Evolutionary conservation across 1,140 invertebrate species (phyloP).

Genomic region (Mya arenaria): DNA sequence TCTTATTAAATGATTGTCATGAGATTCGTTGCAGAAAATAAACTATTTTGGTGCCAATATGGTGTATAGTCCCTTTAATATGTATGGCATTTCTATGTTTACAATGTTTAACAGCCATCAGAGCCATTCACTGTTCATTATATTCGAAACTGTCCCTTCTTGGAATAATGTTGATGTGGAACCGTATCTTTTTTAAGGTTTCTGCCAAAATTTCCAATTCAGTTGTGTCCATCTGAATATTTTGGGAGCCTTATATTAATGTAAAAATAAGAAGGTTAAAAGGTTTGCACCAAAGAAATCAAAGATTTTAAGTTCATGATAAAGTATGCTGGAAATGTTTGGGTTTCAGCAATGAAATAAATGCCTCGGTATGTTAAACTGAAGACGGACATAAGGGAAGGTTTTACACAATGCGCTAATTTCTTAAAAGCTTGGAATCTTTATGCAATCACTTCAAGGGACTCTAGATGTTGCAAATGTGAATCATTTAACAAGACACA

Average conservation of each 20-base stretch:
- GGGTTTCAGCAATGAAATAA: slow-evolving; percentile 21
- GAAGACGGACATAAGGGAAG: not conserved
- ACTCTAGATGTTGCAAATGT: slow-evolving; percentile 11
- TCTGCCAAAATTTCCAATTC: not conserved
- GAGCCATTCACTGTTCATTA: not conserved
- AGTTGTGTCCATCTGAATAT: slow-evolving; percentile 2
- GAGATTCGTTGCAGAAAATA: too few relatives aligned
- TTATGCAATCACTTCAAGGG: slow-evolving; percentile 9
- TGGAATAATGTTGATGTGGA: slow-evolving; percentile 26
- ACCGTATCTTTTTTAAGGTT: not conserved
- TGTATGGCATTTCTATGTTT: not conserved
- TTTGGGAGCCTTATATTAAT: slow-evolving; percentile 16
- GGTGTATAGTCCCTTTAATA: too few relatives aligned
- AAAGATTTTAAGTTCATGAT: slow-evolving; percentile 16
- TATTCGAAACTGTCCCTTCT: slow-evolving; percentile 3
- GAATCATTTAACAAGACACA: slow-evolving; percentile 12
- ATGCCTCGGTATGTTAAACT: slow-evolving; percentile 17
- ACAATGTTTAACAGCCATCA: not conserved
- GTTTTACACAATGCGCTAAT: slow-evolving; percentile 25
- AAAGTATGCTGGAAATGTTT: slow-evolving; percentile 24
- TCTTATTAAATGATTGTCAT: too few relatives aligned
- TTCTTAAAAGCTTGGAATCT: not conserved
- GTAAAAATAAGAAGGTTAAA: slow-evolving; percentile 11
- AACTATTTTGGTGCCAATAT: too few relatives aligned
- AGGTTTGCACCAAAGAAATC: slow-evolving; percentile 1